Evolutionary conservation across 2,888 invertebrate species (phyloP).

Genomic region (Acrobasis suavella): DNA sequence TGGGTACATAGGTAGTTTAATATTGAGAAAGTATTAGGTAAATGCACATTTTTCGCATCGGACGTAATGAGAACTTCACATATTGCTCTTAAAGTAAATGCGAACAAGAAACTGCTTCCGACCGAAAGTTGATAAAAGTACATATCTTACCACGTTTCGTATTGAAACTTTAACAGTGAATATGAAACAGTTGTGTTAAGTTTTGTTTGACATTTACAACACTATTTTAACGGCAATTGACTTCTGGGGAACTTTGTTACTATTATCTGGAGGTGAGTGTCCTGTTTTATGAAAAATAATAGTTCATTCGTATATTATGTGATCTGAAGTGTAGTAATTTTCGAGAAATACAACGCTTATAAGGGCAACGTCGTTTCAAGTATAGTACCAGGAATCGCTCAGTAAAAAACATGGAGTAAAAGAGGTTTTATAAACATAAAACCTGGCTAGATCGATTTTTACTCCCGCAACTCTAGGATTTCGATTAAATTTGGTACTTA

Average conservation of each 20-base stretch:
- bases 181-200: constrained; percentile 52
- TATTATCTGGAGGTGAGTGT: not conserved
- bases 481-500: no score
- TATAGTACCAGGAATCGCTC: no score
- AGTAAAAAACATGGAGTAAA: no score
- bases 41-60: not conserved
- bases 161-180: constrained; percentile 56
- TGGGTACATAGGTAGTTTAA: no score
- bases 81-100: constrained; percentile 18
- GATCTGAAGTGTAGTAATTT: no score
- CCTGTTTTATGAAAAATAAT: not conserved
- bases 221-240: constrained; percentile 21
- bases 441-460: no score
- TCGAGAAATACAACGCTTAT: no score
- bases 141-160: constrained; percentile 47
- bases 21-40: no score
- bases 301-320: not conserved
- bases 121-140: constrained; percentile 68
- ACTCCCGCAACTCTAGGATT: no score
- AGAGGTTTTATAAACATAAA: no score
- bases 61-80: not conserved
- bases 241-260: constrained; percentile 9
- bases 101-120: constrained; percentile 63
- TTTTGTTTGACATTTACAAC: constrained; percentile 33
- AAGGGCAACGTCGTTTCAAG: no score